Conservation (phyloP, 1,140 invertebrate genomes). For the Eupristina koningsbergeri region DNA sequence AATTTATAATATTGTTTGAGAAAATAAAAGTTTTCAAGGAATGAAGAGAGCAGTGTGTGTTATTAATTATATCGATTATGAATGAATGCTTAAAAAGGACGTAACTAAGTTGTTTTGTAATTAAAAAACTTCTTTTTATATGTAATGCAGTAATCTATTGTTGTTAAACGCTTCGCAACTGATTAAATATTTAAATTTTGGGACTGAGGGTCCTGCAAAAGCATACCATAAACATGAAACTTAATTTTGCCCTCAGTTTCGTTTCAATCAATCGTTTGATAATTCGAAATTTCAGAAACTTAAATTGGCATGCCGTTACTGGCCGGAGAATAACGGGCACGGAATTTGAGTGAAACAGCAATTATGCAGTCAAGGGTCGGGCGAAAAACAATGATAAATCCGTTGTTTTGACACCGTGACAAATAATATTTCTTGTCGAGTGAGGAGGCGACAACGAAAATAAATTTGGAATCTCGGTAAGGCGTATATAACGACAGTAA, state of each 20-base stretch:
- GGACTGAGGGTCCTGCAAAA: no score
- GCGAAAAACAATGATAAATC: background rate
- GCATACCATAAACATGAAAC: background rate
- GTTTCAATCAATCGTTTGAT: background rate
- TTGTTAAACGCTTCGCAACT: background rate
- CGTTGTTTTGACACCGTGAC: background rate
- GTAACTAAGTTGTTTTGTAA: no score
- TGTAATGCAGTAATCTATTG: background rate
- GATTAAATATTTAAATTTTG: background rate
- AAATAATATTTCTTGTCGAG: background rate
- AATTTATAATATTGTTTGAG: no score
- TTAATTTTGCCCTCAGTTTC: background rate
- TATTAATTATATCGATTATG: no score
- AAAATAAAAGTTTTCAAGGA: no score
- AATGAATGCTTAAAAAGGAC: no score
- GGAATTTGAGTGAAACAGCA: background rate
- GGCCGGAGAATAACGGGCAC: background rate
- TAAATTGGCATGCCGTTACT: background rate
- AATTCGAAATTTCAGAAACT: background rate
- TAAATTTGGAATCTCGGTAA: slow-evolving; percentile 21
- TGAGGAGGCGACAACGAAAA: background rate
- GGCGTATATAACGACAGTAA: background rate
- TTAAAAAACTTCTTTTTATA: background rate
- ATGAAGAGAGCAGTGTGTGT: no score
- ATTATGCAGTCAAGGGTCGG: background rate